Evolutionary conservation across 2,888 invertebrate genomes (phyloP), one percentile per base, ranked within the genome.

Genomic region (Polyommatus icarus): DNA sequence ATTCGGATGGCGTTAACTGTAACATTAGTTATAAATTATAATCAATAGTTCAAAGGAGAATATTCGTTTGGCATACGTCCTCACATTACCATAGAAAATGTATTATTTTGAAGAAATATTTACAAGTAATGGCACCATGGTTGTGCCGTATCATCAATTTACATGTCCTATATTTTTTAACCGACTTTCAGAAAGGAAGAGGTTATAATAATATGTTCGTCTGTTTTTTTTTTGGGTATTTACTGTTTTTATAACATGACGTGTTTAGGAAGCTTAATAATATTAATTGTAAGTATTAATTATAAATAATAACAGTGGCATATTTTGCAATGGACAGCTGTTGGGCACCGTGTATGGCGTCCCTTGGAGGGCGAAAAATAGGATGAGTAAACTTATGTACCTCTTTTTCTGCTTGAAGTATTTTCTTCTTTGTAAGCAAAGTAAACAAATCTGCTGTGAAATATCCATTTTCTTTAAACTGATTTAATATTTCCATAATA

Each of bases 401-500:
- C 89, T 89, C 87, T 81, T 88, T 87, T 24, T 86, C 80, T 1
- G 84, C 29, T 78, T 88, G 82, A 78, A 84, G 82, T 81, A 89
- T 76, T 81, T 87, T 90, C 84, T 91, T 93, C 78, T 88, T 88
- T 67, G 87, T 84, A 80, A 94, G 86, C 81, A 94, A 86, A 82
- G 91, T 89, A 80, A 91, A 93, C 75, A 94, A 82, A 61, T 92
- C 88, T 10, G 91, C 84, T 59, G 91, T 90, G 82, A 91, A 93
- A 85, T 90, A 93, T 6, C 94, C 94, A 90, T 92, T 89, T 85
- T 90, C 85, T 84, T 90, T 91, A 83, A 89, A 94, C 79, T 88
- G 87, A 3, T 89, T 84, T 81, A 93, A 86, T 87, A 94, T 87
- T 81, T 94, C 93, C 82, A 82, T 78, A 82, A 76, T 78, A 76